These are phyloP conservation scores for Notoglanidium macrostoma DNA, from an alignment of 2,797 vertebrate genomes.

Conservation along the genomic window DNA sequence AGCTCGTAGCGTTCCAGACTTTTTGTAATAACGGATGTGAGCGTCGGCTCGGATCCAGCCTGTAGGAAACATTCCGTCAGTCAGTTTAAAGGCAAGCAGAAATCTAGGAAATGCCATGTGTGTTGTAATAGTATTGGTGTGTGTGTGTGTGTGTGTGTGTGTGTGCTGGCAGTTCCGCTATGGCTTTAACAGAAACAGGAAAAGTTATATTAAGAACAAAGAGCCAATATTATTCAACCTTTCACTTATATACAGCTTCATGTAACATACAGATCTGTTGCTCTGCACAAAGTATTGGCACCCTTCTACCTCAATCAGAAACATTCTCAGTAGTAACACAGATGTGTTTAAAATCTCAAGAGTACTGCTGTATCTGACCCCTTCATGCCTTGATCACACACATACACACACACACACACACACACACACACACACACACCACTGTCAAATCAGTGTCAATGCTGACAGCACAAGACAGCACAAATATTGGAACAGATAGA, in stretches of 20 bases:
- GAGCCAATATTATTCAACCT: not conserved
- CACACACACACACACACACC: not conserved
- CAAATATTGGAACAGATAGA: not conserved
- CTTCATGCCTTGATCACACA: too few species aligned
- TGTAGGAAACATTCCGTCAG: not conserved
- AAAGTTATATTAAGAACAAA: not conserved
- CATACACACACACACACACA: not conserved
- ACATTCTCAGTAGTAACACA: not conserved
- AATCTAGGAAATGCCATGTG: not conserved
- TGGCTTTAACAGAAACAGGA: constrained; percentile 1
- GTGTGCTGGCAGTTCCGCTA: not conserved
- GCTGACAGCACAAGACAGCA: not conserved
- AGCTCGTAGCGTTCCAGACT: not conserved
- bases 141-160: too few species aligned
- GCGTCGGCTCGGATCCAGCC: not conserved
- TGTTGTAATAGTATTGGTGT: not conserved
- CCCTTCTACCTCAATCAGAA: not conserved
- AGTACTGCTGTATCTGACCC: too few species aligned
- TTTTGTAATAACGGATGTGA: too few species aligned
- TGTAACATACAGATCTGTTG: not conserved
- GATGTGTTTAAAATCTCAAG: too few species aligned
- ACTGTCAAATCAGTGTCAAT: not conserved
- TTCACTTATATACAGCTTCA: not conserved
- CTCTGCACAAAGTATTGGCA: not conserved
- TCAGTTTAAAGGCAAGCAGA: not conserved